Base-by-base conservation (phyloP, 2,113 vertebrate genomes). In the Sinocyclocheilus maitianheensis region DNA sequence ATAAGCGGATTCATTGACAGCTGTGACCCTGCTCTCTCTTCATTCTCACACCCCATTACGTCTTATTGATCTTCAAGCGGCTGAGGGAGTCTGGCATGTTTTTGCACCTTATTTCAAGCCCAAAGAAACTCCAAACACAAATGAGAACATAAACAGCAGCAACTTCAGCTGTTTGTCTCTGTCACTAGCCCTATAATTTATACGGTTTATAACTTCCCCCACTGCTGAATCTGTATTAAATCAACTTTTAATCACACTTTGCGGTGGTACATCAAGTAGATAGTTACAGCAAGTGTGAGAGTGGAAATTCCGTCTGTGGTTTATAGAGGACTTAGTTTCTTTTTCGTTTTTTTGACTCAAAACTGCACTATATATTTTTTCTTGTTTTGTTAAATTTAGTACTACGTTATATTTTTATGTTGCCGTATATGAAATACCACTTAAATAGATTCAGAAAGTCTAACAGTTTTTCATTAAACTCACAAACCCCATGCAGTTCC, bases 1-100 rank as follows among this genome's bases (percentile, higher is more conserved):
- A 95, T 95, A 94, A 95, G 94, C 91, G 92, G 90, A 93, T 93
- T 93, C 91, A 94, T 93, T 93, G 93, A 94, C 91, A 92, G 89
- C 87, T 89, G 90, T 90, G 90, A 92, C 91, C 91, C 55, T 89
- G 90, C 92, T 91, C 90, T 92, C 87, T 92, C 93, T 93, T 93
- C 84, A 92, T 92, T 93, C 92, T 87, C 89, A 89, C 89, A 91
- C 89, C 91, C 53, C 90, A 94, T 95, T 94, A 93, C 85, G 87
- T 88, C 90, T 87, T 93, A 95, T 94, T 94, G 93, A 94, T 93
- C 92, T 91, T 62, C 5, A 65, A 69, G 53, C 24, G 34, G 24
- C 82, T 85, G 75, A 81, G 74, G 20, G 53, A 84, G 34, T 13
- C 51, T 51, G 46, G 30, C 65, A 43, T 55, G 13, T 75, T 37